Conservation (phyloP, 2,797 vertebrate genomes). For the Amniataba percoides region DNA sequence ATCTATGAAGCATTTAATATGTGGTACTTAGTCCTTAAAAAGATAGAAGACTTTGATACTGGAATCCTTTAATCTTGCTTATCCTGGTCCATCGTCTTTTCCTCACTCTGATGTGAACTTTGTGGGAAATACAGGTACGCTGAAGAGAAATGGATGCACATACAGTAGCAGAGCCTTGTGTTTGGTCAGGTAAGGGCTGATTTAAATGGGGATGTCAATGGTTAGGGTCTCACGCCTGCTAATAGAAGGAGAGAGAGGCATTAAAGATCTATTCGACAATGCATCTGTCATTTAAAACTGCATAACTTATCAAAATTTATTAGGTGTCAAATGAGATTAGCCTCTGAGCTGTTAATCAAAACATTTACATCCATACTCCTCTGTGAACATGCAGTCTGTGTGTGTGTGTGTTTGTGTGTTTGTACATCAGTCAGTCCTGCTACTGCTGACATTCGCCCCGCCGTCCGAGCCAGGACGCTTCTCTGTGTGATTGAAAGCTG, state of each 20-base stretch:
- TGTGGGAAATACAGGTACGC: slow-evolving; percentile 52
- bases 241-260: slow-evolving; percentile 55
- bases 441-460: slow-evolving; percentile 19
- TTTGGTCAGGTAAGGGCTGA: slow-evolving; percentile 79
- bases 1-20: slow-evolving; percentile 20
- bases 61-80: slow-evolving; percentile 23
- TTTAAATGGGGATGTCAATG: slow-evolving; percentile 38
- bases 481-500: slow-evolving; percentile 69
- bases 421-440: not conserved
- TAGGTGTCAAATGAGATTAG: slow-evolving; percentile 28
- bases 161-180: slow-evolving; percentile 84
- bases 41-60: slow-evolving; percentile 80
- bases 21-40: slow-evolving; percentile 20
- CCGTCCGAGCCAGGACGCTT: slow-evolving; percentile 37
- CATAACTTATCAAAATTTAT: slow-evolving; percentile 38
- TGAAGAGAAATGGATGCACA: slow-evolving; percentile 79
- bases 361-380: slow-evolving; percentile 3
- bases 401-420: not conserved
- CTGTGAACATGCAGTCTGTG: not conserved
- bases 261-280: slow-evolving; percentile 16
- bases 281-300: slow-evolving; percentile 2
- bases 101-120: slow-evolving; percentile 23
- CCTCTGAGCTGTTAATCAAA: slow-evolving; percentile 37
- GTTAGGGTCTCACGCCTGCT: slow-evolving; percentile 88
- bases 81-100: slow-evolving; percentile 9